phyloP scores from a whole-genome alignment of 2,888 invertebrate genomes.

The Cephus nigrinus region DNA sequence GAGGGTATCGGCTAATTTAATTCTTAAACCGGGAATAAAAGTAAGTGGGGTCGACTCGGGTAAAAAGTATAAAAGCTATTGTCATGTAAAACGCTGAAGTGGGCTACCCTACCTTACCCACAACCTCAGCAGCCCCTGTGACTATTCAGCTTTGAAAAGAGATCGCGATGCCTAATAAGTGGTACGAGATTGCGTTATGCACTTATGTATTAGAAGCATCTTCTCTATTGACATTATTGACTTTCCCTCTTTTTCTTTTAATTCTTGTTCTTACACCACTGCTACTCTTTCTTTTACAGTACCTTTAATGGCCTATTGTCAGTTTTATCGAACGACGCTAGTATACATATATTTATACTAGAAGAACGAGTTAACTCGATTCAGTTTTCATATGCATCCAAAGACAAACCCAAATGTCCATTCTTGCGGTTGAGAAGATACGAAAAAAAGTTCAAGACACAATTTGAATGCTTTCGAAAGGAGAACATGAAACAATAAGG shows the following conservation, averaged over 20 bases:
- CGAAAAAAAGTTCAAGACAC: too few relatives aligned
- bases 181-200: background rate
- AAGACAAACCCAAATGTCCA: background rate
- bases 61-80: constrained; percentile 11
- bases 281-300: background rate
- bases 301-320: background rate
- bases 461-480: too few relatives aligned
- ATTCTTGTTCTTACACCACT: background rate
- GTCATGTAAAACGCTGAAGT: constrained; percentile 3
- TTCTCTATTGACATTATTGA: background rate
- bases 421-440: too few relatives aligned
- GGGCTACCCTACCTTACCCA: background rate
- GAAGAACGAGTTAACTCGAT: background rate
- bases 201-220: background rate
- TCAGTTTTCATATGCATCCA: background rate
- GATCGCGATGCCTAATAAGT: constrained; percentile 3
- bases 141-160: background rate
- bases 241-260: background rate
- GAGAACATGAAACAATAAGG: background rate
- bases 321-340: background rate
- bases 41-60: constrained; percentile 12
- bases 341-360: background rate
- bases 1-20: constrained; percentile 52
- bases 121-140: background rate
- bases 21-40: constrained; percentile 52